Evolutionary conservation across 2,797 vertebrate species (phyloP), one percentile per base, ranked within the genome.

Genomic region (Cossypha niveicapilla): DNA sequence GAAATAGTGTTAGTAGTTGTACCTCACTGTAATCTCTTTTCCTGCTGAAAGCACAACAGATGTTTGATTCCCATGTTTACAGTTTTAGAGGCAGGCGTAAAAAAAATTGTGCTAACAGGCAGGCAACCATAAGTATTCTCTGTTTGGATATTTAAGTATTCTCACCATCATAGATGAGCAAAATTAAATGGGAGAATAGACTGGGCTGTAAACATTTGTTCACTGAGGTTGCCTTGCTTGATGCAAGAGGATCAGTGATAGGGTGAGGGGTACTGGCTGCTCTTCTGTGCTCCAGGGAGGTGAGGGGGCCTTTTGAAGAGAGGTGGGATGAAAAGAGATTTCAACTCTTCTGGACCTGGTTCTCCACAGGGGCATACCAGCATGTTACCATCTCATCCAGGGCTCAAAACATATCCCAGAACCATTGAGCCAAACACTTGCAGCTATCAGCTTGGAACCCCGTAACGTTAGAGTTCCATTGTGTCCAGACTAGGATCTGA

Each of bases 61-160:
- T 88, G 87, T 94, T 93, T 88, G 75, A 88, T 77, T 92, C 86
- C 19, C 24, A 57, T 91, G 83, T 95, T 95, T 93, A 88, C 66
- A 58, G 37, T 84, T 88, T 88, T 63, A 54, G 67, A 93, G 66
- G n/a, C 73, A 90, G 86, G 88, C 41, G 0, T 84, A 78, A 94
- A 96, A 79, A 89, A 90, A 62, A 35, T 56, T 75, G 48, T 88
- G 62, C 71, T 88, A 76, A 81, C 56, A 86, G 70, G 62, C 86
- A 92, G 79, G 48, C 73, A 81, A 86, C 47, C 47, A 4, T 83
- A 78, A 93, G 48, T 81, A 70, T 81, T 93, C 57, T 74, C 77
- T 94, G 70, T 94, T 90, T 92, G 57, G 67, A 41, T 94, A 63
- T 86, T 88, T 92, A 86, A 73, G 37, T 78, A 66, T 89, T 88